phyloP scores from a whole-genome alignment of 1,140 invertebrate genomes.

The Drosophila obscura region DNA sequence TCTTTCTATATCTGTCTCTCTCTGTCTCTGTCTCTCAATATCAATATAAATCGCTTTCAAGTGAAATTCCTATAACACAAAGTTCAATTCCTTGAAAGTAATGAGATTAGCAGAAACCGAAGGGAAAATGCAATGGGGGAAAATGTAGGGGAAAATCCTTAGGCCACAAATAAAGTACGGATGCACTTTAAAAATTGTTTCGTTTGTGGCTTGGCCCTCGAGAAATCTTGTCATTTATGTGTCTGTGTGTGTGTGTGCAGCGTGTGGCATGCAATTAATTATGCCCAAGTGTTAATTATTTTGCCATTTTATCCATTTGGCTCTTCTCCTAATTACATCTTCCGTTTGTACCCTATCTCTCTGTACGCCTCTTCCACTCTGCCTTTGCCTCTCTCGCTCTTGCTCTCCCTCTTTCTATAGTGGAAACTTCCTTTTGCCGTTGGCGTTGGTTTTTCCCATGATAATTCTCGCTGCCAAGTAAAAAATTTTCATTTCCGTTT shows the following conservation, averaged over 20 bases:
- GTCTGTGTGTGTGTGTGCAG: slow-evolving; percentile 29
- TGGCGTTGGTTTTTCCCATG: slow-evolving; percentile 57
- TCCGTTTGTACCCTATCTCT: slow-evolving; percentile 45
- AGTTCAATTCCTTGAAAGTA: slow-evolving; percentile 27
- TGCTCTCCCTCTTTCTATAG: no score
- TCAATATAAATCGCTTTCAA: no score
- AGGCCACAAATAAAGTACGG: slow-evolving; percentile 30
- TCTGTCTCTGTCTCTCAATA: neutral
- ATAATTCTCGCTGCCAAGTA: slow-evolving; percentile 75
- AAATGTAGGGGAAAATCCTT: neutral
- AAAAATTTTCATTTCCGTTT: slow-evolving; percentile 69
- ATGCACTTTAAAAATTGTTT: slow-evolving; percentile 39
- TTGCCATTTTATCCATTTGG: slow-evolving; percentile 76
- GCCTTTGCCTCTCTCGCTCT: neutral
- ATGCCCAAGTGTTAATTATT: slow-evolving; percentile 77
- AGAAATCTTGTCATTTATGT: slow-evolving; percentile 60
- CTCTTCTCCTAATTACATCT: slow-evolving; percentile 76
- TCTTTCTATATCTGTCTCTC: no score
- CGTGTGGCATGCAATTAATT: slow-evolving; percentile 72
- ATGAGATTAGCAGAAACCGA: slow-evolving; percentile 35
- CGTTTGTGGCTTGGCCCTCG: slow-evolving; percentile 7
- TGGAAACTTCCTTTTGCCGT: slow-evolving; percentile 45
- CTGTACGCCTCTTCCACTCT: neutral
- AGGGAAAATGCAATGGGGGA: neutral
- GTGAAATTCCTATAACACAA: no score